Evolutionary conservation across 2,113 vertebrate genomes (phyloP).

Genomic region (Alectura lathami): DNA sequence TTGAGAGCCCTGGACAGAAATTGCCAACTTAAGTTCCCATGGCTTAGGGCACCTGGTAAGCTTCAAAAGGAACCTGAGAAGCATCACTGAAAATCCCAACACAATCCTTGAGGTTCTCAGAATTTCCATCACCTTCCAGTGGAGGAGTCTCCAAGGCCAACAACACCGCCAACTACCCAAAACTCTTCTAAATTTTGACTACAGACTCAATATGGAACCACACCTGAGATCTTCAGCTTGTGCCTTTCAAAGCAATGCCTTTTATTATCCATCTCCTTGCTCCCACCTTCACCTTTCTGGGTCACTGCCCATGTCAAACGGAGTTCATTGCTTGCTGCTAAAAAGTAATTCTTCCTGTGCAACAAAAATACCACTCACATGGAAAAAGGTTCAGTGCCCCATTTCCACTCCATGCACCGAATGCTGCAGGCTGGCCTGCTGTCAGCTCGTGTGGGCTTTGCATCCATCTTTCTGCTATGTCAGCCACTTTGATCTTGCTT

Average conservation of each 20-base stretch:
- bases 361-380: not conserved
- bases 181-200: not conserved
- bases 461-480: not conserved
- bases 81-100: not conserved
- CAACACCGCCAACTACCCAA: too few species aligned
- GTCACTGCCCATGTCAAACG: not conserved
- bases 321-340: not conserved
- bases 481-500: not conserved
- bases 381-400: not conserved
- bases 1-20: not conserved
- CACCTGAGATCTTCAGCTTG: not conserved
- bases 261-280: not conserved
- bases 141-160: not conserved
- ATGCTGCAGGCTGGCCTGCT: not conserved
- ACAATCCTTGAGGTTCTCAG: not conserved
- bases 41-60: not conserved
- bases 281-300: not conserved
- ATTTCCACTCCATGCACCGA: not conserved
- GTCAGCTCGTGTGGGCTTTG: not conserved
- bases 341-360: not conserved
- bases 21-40: not conserved
- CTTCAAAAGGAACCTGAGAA: not conserved
- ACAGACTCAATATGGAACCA: rapidly evolving
- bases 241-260: not conserved
- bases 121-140: not conserved